Conservation (phyloP, 2,113 vertebrate species). For the Conger conger region DNA sequence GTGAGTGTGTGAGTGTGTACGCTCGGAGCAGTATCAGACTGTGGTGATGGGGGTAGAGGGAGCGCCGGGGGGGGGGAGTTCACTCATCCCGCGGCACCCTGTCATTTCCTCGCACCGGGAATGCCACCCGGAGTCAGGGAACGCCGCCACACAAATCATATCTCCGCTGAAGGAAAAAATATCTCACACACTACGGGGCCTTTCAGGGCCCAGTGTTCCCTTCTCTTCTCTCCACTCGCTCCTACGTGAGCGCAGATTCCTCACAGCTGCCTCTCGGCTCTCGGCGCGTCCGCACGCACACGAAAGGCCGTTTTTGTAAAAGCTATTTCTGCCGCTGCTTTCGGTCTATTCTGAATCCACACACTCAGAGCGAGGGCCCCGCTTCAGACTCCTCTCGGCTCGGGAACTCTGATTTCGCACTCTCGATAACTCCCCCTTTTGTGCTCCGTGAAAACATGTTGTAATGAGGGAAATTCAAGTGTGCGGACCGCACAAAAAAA, state of each 20-base stretch:
- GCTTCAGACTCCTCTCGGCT: background rate
- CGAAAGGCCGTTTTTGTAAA: too few species aligned
- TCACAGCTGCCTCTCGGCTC: too few species aligned
- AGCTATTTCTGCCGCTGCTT: background rate
- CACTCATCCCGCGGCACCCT: background rate
- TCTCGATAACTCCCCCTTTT: background rate
- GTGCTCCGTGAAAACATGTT: background rate
- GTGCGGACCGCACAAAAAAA: background rate
- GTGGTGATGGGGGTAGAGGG: background rate
- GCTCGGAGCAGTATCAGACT: background rate
- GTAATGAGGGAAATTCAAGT: background rate
- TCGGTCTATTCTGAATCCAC: background rate
- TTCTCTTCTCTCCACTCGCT: too few species aligned
- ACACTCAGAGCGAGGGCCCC: background rate
- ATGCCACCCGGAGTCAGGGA: constrained; percentile 49
- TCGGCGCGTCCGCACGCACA: too few species aligned
- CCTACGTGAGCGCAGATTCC: too few species aligned
- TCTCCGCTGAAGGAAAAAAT: constrained; percentile 29
- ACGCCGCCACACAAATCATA: constrained; percentile 41
- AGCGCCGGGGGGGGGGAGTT: background rate
- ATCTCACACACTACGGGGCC: background rate
- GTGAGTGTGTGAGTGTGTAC: constrained; percentile 5
- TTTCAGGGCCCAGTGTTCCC: too few species aligned
- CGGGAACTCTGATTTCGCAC: background rate
- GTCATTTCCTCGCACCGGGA: constrained; percentile 34